Conservation (phyloP, 1,140 invertebrate species). For the Mercenaria mercenaria region DNA sequence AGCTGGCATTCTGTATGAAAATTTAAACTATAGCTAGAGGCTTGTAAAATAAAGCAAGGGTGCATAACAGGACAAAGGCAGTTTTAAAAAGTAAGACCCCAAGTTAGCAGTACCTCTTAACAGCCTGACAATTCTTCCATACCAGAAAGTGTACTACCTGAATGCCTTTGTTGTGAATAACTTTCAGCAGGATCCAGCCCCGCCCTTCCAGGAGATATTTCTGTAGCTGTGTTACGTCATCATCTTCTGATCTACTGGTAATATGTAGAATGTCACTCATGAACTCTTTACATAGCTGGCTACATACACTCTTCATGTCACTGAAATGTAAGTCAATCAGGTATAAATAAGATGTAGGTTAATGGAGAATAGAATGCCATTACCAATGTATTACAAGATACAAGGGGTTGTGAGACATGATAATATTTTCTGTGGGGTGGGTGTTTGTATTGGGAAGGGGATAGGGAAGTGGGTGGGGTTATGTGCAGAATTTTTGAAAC, state of each 20-base stretch:
- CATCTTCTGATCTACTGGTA: slow-evolving; percentile 70
- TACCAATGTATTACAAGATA: not conserved
- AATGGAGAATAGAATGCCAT: not conserved
- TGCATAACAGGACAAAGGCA: too few relatives aligned
- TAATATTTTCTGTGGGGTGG: not conserved
- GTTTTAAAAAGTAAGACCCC: too few relatives aligned
- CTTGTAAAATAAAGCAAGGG: too few relatives aligned
- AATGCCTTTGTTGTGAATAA: slow-evolving; percentile 73
- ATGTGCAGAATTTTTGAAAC: too few relatives aligned
- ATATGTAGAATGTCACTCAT: slow-evolving; percentile 80
- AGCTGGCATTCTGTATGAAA: too few relatives aligned
- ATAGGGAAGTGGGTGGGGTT: too few relatives aligned
- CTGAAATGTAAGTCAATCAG: slow-evolving; percentile 70
- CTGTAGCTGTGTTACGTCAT: slow-evolving; percentile 73
- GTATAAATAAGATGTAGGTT: too few relatives aligned
- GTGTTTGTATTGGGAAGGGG: too few relatives aligned
- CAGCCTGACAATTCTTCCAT: too few relatives aligned
- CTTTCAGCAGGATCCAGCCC: slow-evolving; percentile 77
- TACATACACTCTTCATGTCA: slow-evolving; percentile 81
- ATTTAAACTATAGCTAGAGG: too few relatives aligned
- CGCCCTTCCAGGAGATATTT: slow-evolving; percentile 76
- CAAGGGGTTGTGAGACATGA: not conserved
- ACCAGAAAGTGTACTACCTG: too few relatives aligned
- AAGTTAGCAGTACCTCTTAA: too few relatives aligned
- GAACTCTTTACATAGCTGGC: slow-evolving; percentile 79